phyloP scores from a whole-genome alignment of 1,140 invertebrate species.

The Rhopalosiphum maidis region DNA sequence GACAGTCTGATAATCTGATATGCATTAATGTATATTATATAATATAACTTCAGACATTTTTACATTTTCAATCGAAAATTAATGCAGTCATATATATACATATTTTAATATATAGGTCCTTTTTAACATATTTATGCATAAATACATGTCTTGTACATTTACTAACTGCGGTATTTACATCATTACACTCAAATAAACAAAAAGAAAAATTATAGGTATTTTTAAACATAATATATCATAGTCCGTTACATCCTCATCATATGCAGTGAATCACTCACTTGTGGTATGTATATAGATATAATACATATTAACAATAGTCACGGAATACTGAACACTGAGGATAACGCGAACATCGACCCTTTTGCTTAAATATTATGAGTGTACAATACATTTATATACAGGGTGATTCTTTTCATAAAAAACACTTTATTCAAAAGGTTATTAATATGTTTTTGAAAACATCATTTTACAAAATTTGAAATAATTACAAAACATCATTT shows the following conservation, averaged over 20 bases:
- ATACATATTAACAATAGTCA: not conserved
- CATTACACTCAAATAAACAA: not conserved
- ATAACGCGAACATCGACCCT: conserved; percentile 14
- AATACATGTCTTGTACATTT: not conserved
- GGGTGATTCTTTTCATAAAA: not conserved
- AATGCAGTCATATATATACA: not conserved
- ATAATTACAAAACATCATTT: not conserved
- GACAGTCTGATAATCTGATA: not conserved
- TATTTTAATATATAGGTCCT: not conserved
- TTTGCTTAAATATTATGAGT: not conserved
- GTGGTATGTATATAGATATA: not conserved
- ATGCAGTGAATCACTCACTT: not conserved
- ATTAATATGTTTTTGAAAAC: not conserved
- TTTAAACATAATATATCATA: not conserved
- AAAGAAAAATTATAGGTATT: not conserved
- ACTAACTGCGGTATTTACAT: not conserved
- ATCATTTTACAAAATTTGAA: not conserved
- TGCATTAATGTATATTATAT: not conserved
- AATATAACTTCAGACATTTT: not conserved
- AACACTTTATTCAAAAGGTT: not conserved
- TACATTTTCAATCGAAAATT: not conserved
- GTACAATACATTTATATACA: not conserved
- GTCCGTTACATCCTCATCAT: not conserved
- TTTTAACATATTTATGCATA: not conserved
- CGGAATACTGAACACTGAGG: conserved; percentile 1